phyloP scores from a whole-genome alignment of 2,888 invertebrate genomes.

The Limnephilus lunatus region DNA sequence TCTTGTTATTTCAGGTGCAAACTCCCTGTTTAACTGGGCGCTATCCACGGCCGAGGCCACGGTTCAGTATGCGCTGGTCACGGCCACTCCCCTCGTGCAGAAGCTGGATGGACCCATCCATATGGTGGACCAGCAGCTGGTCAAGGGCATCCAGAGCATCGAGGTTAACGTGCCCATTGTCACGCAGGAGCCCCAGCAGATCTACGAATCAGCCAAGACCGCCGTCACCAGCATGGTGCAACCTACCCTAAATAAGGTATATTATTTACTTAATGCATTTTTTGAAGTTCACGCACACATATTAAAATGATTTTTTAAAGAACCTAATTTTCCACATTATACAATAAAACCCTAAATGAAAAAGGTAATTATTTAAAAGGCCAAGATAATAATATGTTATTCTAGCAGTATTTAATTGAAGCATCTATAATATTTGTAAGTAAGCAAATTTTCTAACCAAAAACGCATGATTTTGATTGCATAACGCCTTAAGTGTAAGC shows the following conservation, averaged over 20 bases:
- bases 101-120: constrained; percentile 77
- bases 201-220: constrained; percentile 77
- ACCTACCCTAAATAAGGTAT: constrained; percentile 46
- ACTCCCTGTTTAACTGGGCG: constrained; percentile 83
- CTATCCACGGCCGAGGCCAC: constrained; percentile 81
- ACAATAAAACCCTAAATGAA: too few species aligned
- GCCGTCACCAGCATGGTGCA: constrained; percentile 77
- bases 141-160: constrained; percentile 81
- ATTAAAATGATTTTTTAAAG: too few species aligned
- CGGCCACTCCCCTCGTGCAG: constrained; percentile 80
- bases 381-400: too few species aligned
- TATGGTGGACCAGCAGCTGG: constrained; percentile 82
- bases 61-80: constrained; percentile 80
- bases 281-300: too few species aligned
- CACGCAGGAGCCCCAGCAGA: constrained; percentile 81
- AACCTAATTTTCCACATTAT: too few species aligned
- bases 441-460: too few species aligned
- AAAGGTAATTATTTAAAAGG: too few species aligned
- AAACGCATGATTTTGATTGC: too few species aligned
- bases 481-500: too few species aligned
- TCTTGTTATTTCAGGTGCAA: constrained; percentile 74
- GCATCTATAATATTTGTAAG: too few species aligned
- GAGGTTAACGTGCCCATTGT: constrained; percentile 83
- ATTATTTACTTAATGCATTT: not conserved
- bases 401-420: too few species aligned